Evolutionary conservation across 2,113 vertebrate species (phyloP), one percentile per base, ranked within the genome.

Genomic region (Laterallus jamaicensis): DNA sequence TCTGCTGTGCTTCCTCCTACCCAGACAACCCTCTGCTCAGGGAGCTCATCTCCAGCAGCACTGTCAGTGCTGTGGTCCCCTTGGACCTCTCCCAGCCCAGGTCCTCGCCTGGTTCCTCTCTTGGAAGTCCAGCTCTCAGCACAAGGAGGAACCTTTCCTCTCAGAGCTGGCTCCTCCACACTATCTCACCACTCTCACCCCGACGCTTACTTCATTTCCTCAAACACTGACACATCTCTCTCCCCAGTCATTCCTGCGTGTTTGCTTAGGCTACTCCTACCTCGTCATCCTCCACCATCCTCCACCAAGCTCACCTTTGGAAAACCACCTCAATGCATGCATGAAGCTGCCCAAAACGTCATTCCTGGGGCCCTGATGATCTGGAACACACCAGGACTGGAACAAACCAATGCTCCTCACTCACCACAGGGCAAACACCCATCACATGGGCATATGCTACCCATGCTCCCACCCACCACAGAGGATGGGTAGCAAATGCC

Each of bases 21-120:
- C 15, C 1, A 0, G 29, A 66, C 10, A 37, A 4, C 10, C 12
- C 29, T 60, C 49, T 52, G 35, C 73, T 89, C 0, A 0, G 63
- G 37, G 68, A 66, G 18, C 16, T 71, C 52, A 8, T 20, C 17
- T 63, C 68, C 40, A 62, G 55, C 70, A 76, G 52, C 0, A 0
- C 3, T 32, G 6, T 37, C 40, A 11, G 2, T 10, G 19, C 32
- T 44, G 40, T 0, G 2, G 37, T 15, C 86, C 47, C 54, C 55
- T 58, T 5, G 22, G 56, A 63, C 52, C 37, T 62, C 35, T 32
- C 11, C 35, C 63, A 75, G n/a, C 17, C 35, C 16, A 9, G 42
- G 32, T 31, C 35, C 73, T 64, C 31, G 39, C 54, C 26, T 22
- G 14, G 56, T 35, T 47, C 52, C 29, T 29, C 22, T 40, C 60